A percentile compares a stretch with the other conserved stretches of the same genome.
Conservation (phyloP, 2,888 invertebrate genomes). For the Didymodactylos carnosus region DNA sequence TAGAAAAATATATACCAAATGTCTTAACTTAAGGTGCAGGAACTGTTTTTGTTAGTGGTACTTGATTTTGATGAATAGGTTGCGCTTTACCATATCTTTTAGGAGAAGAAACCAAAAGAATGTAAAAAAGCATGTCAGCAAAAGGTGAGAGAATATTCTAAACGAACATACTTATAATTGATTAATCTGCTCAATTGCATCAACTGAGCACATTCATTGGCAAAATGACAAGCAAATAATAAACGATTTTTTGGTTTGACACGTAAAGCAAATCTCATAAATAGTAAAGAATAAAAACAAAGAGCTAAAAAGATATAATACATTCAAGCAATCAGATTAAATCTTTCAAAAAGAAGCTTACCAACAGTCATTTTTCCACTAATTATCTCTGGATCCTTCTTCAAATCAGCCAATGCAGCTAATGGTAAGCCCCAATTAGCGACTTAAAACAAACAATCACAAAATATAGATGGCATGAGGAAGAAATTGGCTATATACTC, state of each 20-base stretch:
- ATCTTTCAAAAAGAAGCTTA: constrained; percentile 37
- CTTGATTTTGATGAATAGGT: not conserved
- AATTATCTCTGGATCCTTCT: constrained; percentile 69
- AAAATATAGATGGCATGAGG: not conserved
- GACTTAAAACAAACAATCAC: constrained; percentile 34
- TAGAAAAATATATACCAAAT: no score
- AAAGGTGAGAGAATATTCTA: not conserved
- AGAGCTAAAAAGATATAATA: constrained; percentile 46
- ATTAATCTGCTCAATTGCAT: constrained; percentile 47
- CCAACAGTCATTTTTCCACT: constrained; percentile 95
- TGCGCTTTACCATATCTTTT: not conserved
- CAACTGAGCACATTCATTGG: constrained; percentile 75
- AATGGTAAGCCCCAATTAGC: constrained; percentile 97
- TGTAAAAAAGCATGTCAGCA: not conserved
- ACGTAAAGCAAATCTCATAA: constrained; percentile 90
- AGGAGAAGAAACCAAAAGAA: no score
- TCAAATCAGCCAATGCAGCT: constrained; percentile 75
- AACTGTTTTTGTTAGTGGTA: not conserved
- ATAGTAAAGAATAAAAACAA: constrained; percentile 69
- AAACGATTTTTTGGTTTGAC: constrained; percentile 77
- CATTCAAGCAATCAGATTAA: not conserved
- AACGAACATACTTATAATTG: constrained; percentile 31
- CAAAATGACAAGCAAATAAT: constrained; percentile 80
- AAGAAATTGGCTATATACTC: not conserved
- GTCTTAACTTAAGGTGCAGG: no score